A percentile compares a stretch with the other conserved stretches of the same genome.
phyloP scores from a whole-genome alignment of 2,797 vertebrate genomes.

The Tamandua tetradactyla region DNA sequence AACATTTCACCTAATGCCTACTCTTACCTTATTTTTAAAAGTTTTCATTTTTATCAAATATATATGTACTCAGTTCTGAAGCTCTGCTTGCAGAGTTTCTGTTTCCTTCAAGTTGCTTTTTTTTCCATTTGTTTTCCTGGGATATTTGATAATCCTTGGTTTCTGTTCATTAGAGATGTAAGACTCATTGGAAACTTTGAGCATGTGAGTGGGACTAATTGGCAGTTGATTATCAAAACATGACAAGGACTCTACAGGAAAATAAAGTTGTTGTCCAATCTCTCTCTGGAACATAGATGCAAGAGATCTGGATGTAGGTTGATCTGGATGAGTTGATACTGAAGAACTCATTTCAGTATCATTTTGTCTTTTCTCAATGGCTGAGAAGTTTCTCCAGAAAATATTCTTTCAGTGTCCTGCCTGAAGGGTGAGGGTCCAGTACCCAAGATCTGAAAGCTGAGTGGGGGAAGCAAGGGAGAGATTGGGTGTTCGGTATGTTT shows the following conservation, averaged over 20 bases:
- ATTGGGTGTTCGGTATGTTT: not conserved
- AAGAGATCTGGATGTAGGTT: no score
- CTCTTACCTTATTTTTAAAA: not conserved
- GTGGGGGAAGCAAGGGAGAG: not conserved
- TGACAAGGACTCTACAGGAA: no score
- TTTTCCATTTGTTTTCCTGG: slow-evolving; percentile 13
- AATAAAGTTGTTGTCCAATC: no score
- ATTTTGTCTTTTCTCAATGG: slow-evolving; percentile 41
- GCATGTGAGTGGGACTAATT: not conserved
- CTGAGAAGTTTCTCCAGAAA: not conserved
- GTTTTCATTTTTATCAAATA: slow-evolving; percentile 25
- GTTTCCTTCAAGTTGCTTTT: not conserved
- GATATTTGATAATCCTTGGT: not conserved
- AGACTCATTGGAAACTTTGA: not conserved
- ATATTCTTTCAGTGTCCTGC: not conserved
- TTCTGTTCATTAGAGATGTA: not conserved
- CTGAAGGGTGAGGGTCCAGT: not conserved
- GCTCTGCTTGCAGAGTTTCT: not conserved
- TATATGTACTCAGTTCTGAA: not conserved
- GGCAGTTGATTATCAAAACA: no score
- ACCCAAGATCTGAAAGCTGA: not conserved
- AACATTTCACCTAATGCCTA: not conserved
- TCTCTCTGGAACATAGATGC: no score
- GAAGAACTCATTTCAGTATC: not conserved
- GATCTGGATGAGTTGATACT: not conserved